Conservation (phyloP, 37 sponge, comb jelly and placozoan genomes). For the Haliclona indistincta region DNA sequence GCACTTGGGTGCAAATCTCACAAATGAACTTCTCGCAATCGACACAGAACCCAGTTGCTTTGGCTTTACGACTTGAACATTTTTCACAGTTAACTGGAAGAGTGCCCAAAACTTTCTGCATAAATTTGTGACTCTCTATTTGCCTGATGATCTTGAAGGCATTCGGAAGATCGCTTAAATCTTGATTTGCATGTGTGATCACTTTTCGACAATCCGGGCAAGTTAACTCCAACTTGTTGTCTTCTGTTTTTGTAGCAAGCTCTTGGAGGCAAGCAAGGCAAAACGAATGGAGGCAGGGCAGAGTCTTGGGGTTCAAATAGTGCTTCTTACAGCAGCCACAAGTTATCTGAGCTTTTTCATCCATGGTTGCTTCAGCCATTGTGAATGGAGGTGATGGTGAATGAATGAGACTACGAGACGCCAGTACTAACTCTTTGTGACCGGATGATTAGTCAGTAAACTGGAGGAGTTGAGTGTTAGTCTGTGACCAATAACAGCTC, state of each 20-base stretch:
- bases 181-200: neutral
- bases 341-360: no score
- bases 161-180: slow-evolving; percentile 11
- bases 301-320: slow-evolving; percentile 53
- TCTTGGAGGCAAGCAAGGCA: slow-evolving; percentile 37
- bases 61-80: slow-evolving; percentile 21
- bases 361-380: no score
- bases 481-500: no score
- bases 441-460: no score
- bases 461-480: no score
- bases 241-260: neutral
- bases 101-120: slow-evolving; percentile 40
- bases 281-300: slow-evolving; percentile 61
- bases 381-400: no score
- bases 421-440: no score
- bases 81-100: slow-evolving; percentile 33
- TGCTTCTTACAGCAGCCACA: slow-evolving; percentile 41
- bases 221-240: neutral
- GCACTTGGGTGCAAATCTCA: slow-evolving; percentile 43
- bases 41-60: slow-evolving; percentile 32
- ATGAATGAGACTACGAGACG: no score
- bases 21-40: slow-evolving; percentile 43
- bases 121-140: slow-evolving; percentile 20
- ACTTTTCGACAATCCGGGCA: slow-evolving; percentile 49
- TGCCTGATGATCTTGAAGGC: slow-evolving; percentile 33